A percentile compares a stretch with the other conserved stretches of the same genome.
Evolutionary conservation across 2,888 invertebrate genomes (phyloP).

Genomic region (Drosophila kambysellisi): DNA sequence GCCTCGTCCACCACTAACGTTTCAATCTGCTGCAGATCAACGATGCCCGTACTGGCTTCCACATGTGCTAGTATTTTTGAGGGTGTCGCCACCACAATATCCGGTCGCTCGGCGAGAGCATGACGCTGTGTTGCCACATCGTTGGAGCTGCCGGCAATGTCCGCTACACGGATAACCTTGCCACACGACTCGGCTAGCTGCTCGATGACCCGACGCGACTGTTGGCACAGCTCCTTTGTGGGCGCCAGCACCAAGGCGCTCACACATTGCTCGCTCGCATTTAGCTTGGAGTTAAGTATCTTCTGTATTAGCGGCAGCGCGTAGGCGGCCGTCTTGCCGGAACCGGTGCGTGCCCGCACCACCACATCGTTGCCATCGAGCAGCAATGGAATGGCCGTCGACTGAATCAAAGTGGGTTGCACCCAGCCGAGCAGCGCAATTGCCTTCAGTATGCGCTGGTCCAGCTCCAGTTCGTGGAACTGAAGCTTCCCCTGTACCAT

Average conservation of each 20-base stretch:
- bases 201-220: constrained; percentile 90
- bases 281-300: constrained; percentile 91
- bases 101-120: constrained; percentile 93
- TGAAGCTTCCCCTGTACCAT: constrained; percentile 65
- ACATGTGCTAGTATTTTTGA: constrained; percentile 92
- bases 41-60: constrained; percentile 88
- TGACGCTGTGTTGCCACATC: constrained; percentile 91
- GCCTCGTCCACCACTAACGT: constrained; percentile 99
- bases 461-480: constrained; percentile 97
- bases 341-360: constrained; percentile 97
- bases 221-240: constrained; percentile 96
- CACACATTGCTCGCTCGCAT: constrained; percentile 89
- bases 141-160: constrained; percentile 89
- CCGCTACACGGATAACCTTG: constrained; percentile 92
- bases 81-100: constrained; percentile 96
- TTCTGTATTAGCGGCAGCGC: constrained; percentile 97
- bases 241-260: constrained; percentile 94
- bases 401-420: constrained; percentile 97
- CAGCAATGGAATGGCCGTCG: constrained; percentile 96
- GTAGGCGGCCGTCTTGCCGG: constrained; percentile 99
- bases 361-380: constrained; percentile 98
- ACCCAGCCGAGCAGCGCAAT: constrained; percentile 96
- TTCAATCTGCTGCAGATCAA: constrained; percentile 91
- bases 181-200: constrained; percentile 94
- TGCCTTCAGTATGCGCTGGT: constrained; percentile 96